phyloP scores from a whole-genome alignment of 2,797 vertebrate genomes.

The Acipenser oxyrinchus region DNA sequence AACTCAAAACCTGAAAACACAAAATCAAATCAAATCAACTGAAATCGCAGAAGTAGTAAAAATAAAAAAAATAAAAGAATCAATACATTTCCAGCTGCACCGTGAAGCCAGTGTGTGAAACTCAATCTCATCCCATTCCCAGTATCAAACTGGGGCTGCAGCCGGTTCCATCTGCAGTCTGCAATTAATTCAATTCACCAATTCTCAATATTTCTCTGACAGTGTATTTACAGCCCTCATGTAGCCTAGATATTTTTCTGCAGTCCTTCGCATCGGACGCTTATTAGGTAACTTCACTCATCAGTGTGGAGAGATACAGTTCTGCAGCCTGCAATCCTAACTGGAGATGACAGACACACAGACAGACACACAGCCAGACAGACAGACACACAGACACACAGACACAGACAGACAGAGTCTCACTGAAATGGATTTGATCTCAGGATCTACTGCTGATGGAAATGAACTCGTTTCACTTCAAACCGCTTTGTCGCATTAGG shows the following conservation, averaged over 20 bases:
- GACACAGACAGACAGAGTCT: not conserved
- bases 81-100: not conserved
- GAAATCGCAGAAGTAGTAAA: not conserved
- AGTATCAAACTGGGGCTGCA: no score
- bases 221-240: not conserved
- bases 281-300: constrained; percentile 83
- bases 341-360: constrained; percentile 43
- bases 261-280: constrained; percentile 87
- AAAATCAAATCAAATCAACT: not conserved
- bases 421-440: not conserved
- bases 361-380: not conserved
- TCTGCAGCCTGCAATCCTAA: constrained; percentile 89
- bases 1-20: constrained; percentile 71
- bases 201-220: no score
- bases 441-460: not conserved
- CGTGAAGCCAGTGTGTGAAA: not conserved
- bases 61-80: not conserved
- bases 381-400: no score
- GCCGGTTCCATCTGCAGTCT: no score
- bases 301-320: constrained; percentile 82
- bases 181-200: no score
- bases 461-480: not conserved
- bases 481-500: not conserved
- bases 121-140: not conserved
- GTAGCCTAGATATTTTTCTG: constrained; percentile 46